phyloP scores from a whole-genome alignment of 92 coral and sea anemone genomes.

The Palythoa grandis region DNA sequence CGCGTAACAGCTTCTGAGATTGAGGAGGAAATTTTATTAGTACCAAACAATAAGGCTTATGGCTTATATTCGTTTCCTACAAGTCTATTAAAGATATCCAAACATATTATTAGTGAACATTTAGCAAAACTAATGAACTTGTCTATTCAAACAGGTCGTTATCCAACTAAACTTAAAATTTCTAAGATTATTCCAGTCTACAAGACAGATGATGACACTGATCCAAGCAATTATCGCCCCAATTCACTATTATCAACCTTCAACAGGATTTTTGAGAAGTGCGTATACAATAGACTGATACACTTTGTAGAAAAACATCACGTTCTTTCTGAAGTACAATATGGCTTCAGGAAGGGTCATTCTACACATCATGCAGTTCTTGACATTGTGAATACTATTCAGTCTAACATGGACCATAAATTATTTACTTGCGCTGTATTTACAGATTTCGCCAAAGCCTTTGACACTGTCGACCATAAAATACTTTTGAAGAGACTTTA shows the following conservation, averaged over 20 bases:
- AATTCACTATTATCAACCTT: neutral
- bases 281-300: neutral
- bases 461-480: no score
- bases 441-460: no score
- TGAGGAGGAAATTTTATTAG: slow-evolving; percentile 12
- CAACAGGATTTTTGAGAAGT: neutral
- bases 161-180: slow-evolving; percentile 1
- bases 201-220: neutral
- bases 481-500: no score
- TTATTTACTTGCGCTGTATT: no score
- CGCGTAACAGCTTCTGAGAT: slow-evolving; percentile 3
- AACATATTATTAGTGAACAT: neutral
- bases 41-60: slow-evolving; percentile 8
- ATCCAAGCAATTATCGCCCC: neutral
- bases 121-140: slow-evolving; percentile 14
- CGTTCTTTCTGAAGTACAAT: no score
- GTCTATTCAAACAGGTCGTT: neutral
- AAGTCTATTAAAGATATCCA: slow-evolving; percentile 1
- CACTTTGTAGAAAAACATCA: no score
- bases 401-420: no score
- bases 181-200: slow-evolving; percentile 1
- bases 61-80: slow-evolving; percentile 13
- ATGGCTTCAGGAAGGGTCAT: no score
- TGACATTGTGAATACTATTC: no score
- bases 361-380: no score